Conservation (phyloP, 2,113 vertebrate genomes). For the Dasyornis broadbenti region DNA sequence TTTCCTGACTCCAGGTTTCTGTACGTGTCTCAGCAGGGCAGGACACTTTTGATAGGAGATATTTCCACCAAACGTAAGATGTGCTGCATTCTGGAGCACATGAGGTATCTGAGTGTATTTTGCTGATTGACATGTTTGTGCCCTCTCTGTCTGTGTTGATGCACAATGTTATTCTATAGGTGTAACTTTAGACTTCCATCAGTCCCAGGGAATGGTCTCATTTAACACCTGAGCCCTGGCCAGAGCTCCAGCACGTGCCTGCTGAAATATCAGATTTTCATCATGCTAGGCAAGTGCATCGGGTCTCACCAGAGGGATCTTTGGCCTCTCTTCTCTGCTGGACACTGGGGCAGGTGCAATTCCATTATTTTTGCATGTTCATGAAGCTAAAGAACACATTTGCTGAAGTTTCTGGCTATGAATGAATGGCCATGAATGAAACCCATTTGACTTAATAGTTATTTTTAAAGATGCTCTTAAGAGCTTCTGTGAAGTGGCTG, state of each 20-base stretch:
- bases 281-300: background rate
- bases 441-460: background rate
- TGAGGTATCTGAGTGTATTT: background rate
- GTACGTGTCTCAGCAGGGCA: background rate
- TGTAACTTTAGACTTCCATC: constrained; percentile 31
- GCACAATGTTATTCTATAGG: background rate
- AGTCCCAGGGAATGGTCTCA: background rate
- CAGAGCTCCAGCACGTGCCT: background rate
- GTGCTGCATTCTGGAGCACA: background rate
- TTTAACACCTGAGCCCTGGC: background rate
- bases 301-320: background rate
- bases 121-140: background rate
- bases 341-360: background rate
- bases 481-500: background rate
- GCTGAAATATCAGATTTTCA: background rate
- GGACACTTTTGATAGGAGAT: background rate
- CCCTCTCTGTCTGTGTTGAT: background rate
- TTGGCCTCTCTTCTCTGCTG: background rate
- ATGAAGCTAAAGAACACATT: background rate
- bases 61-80: background rate
- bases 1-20: background rate
- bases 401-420: background rate
- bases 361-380: background rate
- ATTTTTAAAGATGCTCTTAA: background rate
- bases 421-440: background rate